These are phyloP conservation scores for Penaeus chinensis DNA, from an alignment of 1,140 invertebrate species.

Conservation along the genomic window DNA sequence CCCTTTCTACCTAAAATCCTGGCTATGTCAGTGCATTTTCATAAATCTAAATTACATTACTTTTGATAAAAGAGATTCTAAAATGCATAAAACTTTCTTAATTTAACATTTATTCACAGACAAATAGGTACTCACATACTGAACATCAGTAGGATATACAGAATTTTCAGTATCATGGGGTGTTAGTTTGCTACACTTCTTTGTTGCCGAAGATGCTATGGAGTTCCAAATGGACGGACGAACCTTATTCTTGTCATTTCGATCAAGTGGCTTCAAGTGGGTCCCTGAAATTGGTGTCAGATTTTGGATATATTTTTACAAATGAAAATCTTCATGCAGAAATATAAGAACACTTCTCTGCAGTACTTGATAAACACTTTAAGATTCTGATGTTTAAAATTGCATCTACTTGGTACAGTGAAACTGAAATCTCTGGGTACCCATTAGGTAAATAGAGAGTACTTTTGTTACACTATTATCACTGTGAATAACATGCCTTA, in stretches of 20 bases:
- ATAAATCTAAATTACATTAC: background rate
- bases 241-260: constrained; percentile 56
- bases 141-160: constrained; percentile 60
- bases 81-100: background rate
- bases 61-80: background rate
- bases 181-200: constrained; percentile 49
- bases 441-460: too few species aligned
- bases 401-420: too few species aligned
- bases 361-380: too few species aligned
- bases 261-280: constrained; percentile 59
- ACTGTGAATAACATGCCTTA: too few species aligned
- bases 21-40: too few species aligned
- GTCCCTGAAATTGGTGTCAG: constrained; percentile 46
- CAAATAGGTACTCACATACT: constrained; percentile 55
- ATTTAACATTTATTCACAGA: background rate
- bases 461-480: too few species aligned
- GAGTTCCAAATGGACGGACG: constrained; percentile 62
- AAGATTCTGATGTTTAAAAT: too few species aligned
- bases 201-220: constrained; percentile 58
- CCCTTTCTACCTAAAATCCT: too few species aligned
- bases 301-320: background rate
- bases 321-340: background rate
- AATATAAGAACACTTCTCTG: background rate
- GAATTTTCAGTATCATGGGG: constrained; percentile 62
- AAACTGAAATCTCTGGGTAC: too few species aligned